Percentiles rank a stretch among this genome's conserved stretches.
Conservation (phyloP, 2,888 invertebrate species). For the Embidobia sp. region DNA sequence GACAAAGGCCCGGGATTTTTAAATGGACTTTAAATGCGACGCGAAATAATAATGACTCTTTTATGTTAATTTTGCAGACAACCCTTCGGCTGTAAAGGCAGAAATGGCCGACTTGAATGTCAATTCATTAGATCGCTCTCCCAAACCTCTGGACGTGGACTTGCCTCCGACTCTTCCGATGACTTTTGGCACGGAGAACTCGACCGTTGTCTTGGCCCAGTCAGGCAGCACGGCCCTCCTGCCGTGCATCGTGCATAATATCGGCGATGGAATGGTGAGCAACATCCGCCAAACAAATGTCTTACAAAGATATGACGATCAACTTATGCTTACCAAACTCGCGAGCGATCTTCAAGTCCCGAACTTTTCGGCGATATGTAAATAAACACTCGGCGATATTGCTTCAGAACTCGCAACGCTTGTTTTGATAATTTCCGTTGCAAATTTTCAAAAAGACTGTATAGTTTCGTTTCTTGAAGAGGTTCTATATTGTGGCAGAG, state of each 20-base stretch:
- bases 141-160: conserved; percentile 76
- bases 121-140: conserved; percentile 75
- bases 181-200: conserved; percentile 92
- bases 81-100: conserved; percentile 73
- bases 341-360: conserved; percentile 21
- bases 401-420: conserved; percentile 26
- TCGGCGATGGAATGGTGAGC: conserved; percentile 94
- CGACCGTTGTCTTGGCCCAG: conserved; percentile 90
- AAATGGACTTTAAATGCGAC: conserved; percentile 32
- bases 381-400: conserved; percentile 30
- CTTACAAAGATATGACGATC: conserved; percentile 28
- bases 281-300: conserved; percentile 24
- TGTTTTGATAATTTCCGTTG: conserved; percentile 32
- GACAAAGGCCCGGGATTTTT: conserved; percentile 28
- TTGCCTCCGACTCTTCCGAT: conserved; percentile 84
- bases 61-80: conserved; percentile 69
- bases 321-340: conserved; percentile 35
- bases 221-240: conserved; percentile 92
- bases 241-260: conserved; percentile 92
- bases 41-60: conserved; percentile 59
- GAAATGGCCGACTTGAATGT: conserved; percentile 74
- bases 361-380: conserved; percentile 16
- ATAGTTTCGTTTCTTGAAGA: too few relatives aligned
- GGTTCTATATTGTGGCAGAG: too few relatives aligned
- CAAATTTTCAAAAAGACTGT: too few relatives aligned